phyloP scores from a whole-genome alignment of 2,797 vertebrate species.

The Crypturellus tataupa region DNA sequence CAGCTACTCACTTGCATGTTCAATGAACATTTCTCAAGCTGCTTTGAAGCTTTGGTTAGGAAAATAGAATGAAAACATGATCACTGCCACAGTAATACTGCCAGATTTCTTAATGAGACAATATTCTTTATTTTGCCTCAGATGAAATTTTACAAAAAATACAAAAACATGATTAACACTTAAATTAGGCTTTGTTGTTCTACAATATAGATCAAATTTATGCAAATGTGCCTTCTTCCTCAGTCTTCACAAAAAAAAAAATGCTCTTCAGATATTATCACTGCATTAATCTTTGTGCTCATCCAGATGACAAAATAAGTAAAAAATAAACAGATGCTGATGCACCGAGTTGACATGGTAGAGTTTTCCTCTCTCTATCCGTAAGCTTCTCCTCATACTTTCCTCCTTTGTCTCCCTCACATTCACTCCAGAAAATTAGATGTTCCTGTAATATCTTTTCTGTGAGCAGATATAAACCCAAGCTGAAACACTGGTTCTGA shows the following conservation, averaged over 20 bases:
- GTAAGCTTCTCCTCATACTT: not conserved
- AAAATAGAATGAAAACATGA: conserved; percentile 80
- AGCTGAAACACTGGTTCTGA: not conserved
- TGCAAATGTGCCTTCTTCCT: conserved; percentile 34
- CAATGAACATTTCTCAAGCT: conserved; percentile 75
- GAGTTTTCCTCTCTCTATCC: not conserved
- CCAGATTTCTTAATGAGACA: conserved; percentile 78
- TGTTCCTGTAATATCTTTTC: not conserved
- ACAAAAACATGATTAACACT: conserved; percentile 69
- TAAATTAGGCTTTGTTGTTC: conserved; percentile 61
- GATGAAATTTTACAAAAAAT: conserved; percentile 72
- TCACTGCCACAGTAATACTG: conserved; percentile 69
- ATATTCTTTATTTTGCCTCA: conserved; percentile 75
- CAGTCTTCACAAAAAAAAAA: not conserved
- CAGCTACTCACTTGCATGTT: conserved; percentile 63
- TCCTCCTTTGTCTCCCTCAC: not conserved
- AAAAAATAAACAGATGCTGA: not conserved
- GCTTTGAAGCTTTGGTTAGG: conserved; percentile 72
- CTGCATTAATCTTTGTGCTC: not conserved
- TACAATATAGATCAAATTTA: conserved; percentile 41
- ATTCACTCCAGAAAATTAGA: not conserved
- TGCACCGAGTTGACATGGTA: not conserved
- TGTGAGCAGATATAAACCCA: not conserved
- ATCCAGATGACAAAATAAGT: not conserved
- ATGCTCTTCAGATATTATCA: not conserved